Conservation (phyloP, 1,140 invertebrate species). For the Drosophila mayri region DNA sequence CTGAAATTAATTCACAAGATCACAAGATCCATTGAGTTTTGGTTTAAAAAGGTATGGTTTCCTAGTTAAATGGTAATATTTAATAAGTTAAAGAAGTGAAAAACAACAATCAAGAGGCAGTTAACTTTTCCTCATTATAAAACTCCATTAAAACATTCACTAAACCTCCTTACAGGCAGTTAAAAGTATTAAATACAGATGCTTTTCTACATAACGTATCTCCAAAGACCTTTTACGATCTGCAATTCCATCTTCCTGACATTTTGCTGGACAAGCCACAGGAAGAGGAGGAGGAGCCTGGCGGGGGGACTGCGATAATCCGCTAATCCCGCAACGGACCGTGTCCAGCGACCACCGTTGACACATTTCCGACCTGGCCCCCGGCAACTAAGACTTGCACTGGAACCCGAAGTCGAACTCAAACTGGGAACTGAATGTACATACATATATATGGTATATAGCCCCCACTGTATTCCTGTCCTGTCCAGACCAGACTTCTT, state of each 20-base stretch:
- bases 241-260: slow-evolving; percentile 15
- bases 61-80: too few relatives aligned
- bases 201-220: neutral
- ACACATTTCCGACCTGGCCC: slow-evolving; percentile 47
- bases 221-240: slow-evolving; percentile 10
- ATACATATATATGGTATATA: neutral
- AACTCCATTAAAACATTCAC: neutral
- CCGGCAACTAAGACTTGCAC: slow-evolving; percentile 13
- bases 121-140: neutral
- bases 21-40: too few relatives aligned
- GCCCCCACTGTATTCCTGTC: neutral
- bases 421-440: slow-evolving; percentile 3
- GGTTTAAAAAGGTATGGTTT: too few relatives aligned
- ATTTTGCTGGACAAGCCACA: slow-evolving; percentile 7
- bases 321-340: slow-evolving; percentile 14
- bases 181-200: neutral
- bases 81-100: neutral
- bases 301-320: slow-evolving; percentile 1
- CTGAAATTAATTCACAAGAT: neutral
- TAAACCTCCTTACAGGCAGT: neutral
- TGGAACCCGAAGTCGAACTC: neutral
- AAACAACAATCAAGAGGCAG: neutral
- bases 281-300: neutral
- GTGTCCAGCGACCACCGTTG: slow-evolving; percentile 37
- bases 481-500: slow-evolving; percentile 10